Evolutionary conservation across 2,888 invertebrate species (phyloP).

Genomic region (Syrphus vitripennis): DNA sequence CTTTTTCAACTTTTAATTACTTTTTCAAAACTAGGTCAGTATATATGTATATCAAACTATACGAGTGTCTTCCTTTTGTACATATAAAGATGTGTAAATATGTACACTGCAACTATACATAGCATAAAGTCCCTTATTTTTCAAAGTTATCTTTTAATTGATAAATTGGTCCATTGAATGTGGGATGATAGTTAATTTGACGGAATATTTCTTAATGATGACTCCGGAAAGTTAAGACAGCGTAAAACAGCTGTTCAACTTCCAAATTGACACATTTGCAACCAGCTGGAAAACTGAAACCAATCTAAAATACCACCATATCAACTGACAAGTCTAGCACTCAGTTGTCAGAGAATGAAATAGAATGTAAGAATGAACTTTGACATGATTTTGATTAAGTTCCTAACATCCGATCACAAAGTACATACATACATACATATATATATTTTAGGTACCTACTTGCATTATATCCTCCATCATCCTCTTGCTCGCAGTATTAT

Average conservation of each 20-base stretch:
- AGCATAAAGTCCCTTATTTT: neutral
- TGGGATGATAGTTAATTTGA: neutral
- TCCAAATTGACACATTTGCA: conserved; percentile 8
- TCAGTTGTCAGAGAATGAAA: conserved; percentile 15
- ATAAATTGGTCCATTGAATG: conserved; percentile 3
- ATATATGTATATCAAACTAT: too few relatives aligned
- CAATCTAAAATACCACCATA: neutral
- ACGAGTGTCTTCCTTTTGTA: neutral
- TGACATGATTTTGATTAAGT: conserved; percentile 56
- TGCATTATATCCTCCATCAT: neutral
- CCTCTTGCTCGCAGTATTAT: too few relatives aligned
- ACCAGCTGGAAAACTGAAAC: neutral
- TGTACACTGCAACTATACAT: neutral
- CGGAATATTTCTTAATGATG: neutral
- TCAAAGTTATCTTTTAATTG: conserved; percentile 13
- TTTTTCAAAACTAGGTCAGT: conserved; percentile 1
- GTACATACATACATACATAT: neutral
- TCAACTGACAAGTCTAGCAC: neutral
- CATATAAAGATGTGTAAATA: neutral
- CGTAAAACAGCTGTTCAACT: conserved; percentile 17
- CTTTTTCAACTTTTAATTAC: conserved; percentile 9
- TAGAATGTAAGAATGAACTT: conserved; percentile 16
- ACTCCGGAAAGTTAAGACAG: neutral
- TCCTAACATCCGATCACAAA: neutral
- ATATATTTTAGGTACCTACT: neutral